These are phyloP conservation scores for Apantesis nais DNA, from an alignment of 2,888 invertebrate genomes.

Conservation along the genomic window DNA sequence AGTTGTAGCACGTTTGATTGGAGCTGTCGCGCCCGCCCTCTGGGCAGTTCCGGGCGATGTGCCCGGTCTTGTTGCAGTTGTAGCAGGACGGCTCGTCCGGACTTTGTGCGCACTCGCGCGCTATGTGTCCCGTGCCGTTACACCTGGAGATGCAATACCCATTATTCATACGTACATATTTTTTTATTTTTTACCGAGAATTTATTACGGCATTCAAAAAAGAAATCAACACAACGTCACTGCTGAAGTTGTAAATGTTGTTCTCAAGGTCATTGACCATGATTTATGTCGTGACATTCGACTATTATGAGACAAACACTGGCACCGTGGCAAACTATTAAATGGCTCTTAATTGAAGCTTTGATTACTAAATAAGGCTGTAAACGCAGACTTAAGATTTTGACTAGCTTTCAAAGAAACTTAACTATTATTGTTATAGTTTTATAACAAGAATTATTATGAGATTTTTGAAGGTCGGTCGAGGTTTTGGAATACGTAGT, in stretches of 20 bases:
- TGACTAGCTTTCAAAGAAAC: not conserved
- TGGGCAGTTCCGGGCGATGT: constrained; percentile 95
- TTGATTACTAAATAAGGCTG: constrained; percentile 1
- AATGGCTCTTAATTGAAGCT: constrained; percentile 22
- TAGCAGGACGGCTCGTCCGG: constrained; percentile 95
- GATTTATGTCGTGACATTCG: constrained; percentile 25
- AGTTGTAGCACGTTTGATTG: constrained; percentile 95
- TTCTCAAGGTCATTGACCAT: constrained; percentile 39
- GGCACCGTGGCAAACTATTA: constrained; percentile 28
- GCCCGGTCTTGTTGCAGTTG: constrained; percentile 97
- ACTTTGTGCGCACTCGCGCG: constrained; percentile 95
- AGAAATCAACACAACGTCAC: constrained; percentile 8
- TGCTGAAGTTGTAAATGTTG: constrained; percentile 7
- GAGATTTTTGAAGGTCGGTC: too few relatives aligned
- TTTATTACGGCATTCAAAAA: not conserved
- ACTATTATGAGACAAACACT: constrained; percentile 28
- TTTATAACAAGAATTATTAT: too few relatives aligned
- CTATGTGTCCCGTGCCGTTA: constrained; percentile 97
- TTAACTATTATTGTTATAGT: not conserved
- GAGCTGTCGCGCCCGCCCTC: constrained; percentile 89
- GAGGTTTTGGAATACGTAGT: too few relatives aligned
- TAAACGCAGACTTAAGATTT: too few relatives aligned
- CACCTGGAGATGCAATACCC: constrained; percentile 83
- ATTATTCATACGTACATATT: constrained; percentile 1
- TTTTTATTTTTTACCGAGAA: not conserved